Percentiles rank a stretch among this genome's conserved stretches.
Conservation (phyloP, 2,113 vertebrate species). For the Garra rufa region DNA sequence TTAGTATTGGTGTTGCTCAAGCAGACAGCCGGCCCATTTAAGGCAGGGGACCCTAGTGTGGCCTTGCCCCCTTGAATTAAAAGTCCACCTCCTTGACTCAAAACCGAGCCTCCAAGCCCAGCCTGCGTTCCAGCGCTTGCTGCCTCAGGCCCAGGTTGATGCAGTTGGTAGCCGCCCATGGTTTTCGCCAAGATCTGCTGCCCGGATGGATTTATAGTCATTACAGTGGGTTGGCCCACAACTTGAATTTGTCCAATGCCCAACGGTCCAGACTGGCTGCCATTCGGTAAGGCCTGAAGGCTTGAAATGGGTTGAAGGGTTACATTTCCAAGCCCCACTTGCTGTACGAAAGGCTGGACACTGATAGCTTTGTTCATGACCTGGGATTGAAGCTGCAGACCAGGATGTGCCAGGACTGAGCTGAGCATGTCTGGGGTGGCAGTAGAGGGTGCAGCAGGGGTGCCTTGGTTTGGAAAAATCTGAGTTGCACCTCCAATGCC, state of each 20-base stretch:
- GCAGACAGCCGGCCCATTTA: conserved; percentile 79
- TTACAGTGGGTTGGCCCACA: conserved; percentile 90
- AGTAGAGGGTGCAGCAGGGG: conserved; percentile 68
- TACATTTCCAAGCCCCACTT: conserved; percentile 90
- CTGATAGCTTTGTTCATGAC: conserved; percentile 95
- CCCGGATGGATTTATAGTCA: conserved; percentile 91
- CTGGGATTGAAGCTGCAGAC: conserved; percentile 87
- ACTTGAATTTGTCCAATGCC: conserved; percentile 95
- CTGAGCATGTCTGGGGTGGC: conserved; percentile 84
- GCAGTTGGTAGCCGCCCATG: conserved; percentile 87
- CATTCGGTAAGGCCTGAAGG: conserved; percentile 89
- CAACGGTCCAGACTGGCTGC: conserved; percentile 84
- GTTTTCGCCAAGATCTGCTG: conserved; percentile 89
- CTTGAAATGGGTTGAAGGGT: conserved; percentile 92
- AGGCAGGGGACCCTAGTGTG: conserved; percentile 81
- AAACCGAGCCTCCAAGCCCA: conserved; percentile 76
- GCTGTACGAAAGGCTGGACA: conserved; percentile 93
- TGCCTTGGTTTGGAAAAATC: conserved; percentile 79
- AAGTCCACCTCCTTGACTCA: conserved; percentile 76
- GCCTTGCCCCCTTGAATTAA: conserved; percentile 88
- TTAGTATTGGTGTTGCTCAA: conserved; percentile 72
- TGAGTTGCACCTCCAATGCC: conserved; percentile 78
- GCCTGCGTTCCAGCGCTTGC: conserved; percentile 77
- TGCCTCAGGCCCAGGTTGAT: conserved; percentile 80
- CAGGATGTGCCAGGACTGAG: conserved; percentile 88